Evolutionary conservation across 2,113 vertebrate species (phyloP).

Genomic region (Hylia prasina): DNA sequence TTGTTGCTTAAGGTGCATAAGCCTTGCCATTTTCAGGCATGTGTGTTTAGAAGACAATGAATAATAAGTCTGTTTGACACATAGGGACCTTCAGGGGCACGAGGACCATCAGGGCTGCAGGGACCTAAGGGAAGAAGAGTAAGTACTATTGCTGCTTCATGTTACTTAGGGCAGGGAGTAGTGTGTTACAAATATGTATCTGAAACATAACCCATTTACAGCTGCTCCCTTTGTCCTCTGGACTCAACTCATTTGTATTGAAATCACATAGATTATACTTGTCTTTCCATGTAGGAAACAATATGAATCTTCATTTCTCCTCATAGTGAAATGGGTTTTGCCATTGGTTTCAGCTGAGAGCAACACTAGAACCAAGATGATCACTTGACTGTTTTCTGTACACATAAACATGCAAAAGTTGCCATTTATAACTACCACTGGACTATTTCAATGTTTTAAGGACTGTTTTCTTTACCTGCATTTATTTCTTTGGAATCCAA

Average conservation of each 20-base stretch:
- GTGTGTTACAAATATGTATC: background rate
- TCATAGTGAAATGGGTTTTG: background rate
- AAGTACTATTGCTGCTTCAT: slow-evolving; percentile 53
- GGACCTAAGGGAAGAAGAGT: slow-evolving; percentile 90
- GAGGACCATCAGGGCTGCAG: slow-evolving; percentile 79
- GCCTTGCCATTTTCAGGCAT: background rate
- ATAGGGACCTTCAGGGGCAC: slow-evolving; percentile 83
- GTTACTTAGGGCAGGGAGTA: background rate
- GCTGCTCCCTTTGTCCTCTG: background rate
- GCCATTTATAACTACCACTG: background rate
- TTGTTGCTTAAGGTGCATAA: background rate
- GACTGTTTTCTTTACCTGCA: background rate
- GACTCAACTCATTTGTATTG: background rate
- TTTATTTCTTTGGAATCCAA: background rate
- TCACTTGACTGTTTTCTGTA: background rate
- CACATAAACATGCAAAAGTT: background rate
- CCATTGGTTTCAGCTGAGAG: background rate
- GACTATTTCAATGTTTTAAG: background rate
- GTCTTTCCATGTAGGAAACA: background rate
- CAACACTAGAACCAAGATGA: background rate
- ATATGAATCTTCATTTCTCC: background rate
- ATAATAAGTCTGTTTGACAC: background rate
- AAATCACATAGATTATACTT: background rate
- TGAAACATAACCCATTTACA: background rate
- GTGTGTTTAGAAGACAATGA: background rate